Conservation (phyloP, 37 sponge, comb jelly and placozoan species). For the Hormiphora californensis region DNA sequence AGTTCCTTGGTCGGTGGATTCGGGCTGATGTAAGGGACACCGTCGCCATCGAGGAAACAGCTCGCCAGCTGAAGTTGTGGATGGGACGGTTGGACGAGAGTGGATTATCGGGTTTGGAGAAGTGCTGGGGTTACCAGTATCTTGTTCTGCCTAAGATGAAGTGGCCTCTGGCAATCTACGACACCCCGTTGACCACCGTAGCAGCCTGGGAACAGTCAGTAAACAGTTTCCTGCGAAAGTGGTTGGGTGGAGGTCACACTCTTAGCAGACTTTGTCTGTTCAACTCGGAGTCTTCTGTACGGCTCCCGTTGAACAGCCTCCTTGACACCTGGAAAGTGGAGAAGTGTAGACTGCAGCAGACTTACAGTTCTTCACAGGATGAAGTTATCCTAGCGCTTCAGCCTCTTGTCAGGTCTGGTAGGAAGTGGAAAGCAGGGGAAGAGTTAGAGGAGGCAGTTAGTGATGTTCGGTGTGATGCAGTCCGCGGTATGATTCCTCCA, state of each 20-base stretch:
- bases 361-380: too few relatives aligned
- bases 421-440: too few relatives aligned
- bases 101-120: neutral
- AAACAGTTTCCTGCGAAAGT: neutral
- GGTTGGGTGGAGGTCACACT: too few relatives aligned
- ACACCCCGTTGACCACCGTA: neutral
- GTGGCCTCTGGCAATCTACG: slow-evolving; percentile 21
- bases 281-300: too few relatives aligned
- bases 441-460: too few relatives aligned
- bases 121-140: slow-evolving; percentile 16
- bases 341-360: too few relatives aligned
- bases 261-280: neutral
- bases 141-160: neutral
- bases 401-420: too few relatives aligned
- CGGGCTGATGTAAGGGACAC: neutral
- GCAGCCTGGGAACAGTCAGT: neutral
- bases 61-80: neutral
- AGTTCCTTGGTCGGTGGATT: neutral
- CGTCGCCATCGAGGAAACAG: neutral
- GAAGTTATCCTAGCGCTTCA: too few relatives aligned
- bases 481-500: too few relatives aligned
- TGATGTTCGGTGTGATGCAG: too few relatives aligned
- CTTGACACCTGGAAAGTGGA: too few relatives aligned
- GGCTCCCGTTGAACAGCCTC: too few relatives aligned
- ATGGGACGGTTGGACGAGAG: neutral